These are phyloP conservation scores for Callionymus lyra DNA, from an alignment of 2,113 vertebrate genomes.

Conservation along the genomic window DNA sequence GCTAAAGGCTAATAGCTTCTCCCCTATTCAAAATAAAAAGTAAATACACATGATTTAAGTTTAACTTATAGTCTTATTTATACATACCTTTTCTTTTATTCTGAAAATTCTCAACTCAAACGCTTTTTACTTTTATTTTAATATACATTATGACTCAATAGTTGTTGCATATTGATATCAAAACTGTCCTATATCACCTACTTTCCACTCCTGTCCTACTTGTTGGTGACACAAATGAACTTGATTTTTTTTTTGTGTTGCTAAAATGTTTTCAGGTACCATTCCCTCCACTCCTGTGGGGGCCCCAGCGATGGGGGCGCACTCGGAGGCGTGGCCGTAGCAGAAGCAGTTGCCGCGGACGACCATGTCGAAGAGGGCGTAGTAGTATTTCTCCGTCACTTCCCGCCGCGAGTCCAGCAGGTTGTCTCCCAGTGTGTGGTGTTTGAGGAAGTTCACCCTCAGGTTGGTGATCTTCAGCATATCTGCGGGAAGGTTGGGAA, in stretches of 20 bases:
- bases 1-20: no score
- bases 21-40: no score
- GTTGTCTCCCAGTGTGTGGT: conserved; percentile 90
- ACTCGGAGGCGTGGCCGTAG: conserved; percentile 91
- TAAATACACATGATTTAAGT: no score
- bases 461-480: conserved; percentile 93
- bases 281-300: conserved; percentile 77
- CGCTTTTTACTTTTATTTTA: no score
- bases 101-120: no score
- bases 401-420: conserved; percentile 83
- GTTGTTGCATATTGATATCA: no score
- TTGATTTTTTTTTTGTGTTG: not conserved
- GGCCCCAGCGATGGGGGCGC: conserved; percentile 69
- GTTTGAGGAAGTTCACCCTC: conserved; percentile 79
- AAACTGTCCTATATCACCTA: no score
- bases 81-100: no score
- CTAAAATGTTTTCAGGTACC: conserved; percentile 55
- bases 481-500: conserved; percentile 57
- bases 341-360: conserved; percentile 97
- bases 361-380: conserved; percentile 91
- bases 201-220: no score
- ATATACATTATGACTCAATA: no score
- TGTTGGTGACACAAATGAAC: no score
- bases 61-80: no score
- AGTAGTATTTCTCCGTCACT: conserved; percentile 94